Evolutionary conservation across 2,888 invertebrate genomes (phyloP).

Genomic region (Stenotaenia linearis): DNA sequence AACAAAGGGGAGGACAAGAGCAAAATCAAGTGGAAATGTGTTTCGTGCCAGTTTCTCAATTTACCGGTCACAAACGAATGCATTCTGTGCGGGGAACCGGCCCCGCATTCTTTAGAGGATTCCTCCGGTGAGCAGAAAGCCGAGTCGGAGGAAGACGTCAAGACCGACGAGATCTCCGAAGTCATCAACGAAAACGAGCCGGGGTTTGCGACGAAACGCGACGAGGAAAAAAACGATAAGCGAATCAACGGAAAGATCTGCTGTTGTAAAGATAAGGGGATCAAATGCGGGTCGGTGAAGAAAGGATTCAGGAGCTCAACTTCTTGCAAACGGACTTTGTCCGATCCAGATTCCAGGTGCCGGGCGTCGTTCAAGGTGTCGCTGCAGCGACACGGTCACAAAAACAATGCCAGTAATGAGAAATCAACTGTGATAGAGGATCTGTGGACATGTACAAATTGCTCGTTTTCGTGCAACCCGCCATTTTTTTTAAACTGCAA

Average conservation of each 20-base stretch:
- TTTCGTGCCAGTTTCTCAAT: constrained; percentile 44
- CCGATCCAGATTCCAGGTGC: constrained; percentile 49
- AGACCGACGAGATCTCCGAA: too few relatives aligned
- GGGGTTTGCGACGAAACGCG: too few relatives aligned
- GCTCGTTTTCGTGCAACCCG: constrained; percentile 81
- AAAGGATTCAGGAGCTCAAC: neutral
- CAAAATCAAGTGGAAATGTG: constrained; percentile 46
- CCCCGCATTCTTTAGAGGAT: constrained; percentile 4
- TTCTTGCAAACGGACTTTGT: constrained; percentile 49
- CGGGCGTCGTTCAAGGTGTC: neutral
- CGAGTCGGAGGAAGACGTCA: too few relatives aligned
- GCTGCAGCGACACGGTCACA: neutral
- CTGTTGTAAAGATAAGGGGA: too few relatives aligned
- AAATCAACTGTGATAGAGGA: constrained; percentile 40
- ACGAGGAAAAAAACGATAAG: too few relatives aligned
- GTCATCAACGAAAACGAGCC: too few relatives aligned
- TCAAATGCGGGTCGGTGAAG: neutral
- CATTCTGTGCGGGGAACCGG: constrained; percentile 38
- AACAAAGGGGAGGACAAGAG: neutral
- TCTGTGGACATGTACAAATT: constrained; percentile 80
- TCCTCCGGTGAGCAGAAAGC: neutral
- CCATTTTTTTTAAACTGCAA: constrained; percentile 73
- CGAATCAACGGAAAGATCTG: too few relatives aligned
- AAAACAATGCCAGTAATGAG: neutral
- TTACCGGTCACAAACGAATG: constrained; percentile 40